Evolutionary conservation across 2,113 vertebrate species (phyloP).

Genomic region (Tringa solitaria): DNA sequence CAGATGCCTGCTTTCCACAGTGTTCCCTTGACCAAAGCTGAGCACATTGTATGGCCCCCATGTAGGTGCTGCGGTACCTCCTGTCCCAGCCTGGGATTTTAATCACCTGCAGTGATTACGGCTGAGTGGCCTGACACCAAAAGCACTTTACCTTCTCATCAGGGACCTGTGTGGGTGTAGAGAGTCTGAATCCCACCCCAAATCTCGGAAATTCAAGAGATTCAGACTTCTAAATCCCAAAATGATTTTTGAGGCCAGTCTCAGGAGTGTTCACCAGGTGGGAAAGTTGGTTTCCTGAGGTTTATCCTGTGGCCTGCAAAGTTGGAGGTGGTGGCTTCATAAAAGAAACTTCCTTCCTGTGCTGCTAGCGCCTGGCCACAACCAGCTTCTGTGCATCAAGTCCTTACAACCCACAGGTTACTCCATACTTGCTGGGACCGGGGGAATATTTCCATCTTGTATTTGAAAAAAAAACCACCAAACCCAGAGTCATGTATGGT

Average conservation of each 20-base stretch:
- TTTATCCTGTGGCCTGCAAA: not conserved
- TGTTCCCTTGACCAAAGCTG: not conserved
- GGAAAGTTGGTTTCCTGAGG: not conserved
- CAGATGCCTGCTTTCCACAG: rapidly evolving
- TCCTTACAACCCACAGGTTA: not conserved
- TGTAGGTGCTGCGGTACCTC: rapidly evolving
- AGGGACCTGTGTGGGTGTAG: not conserved
- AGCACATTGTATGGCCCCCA: rapidly evolving
- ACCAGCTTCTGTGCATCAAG: rapidly evolving
- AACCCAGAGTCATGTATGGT: rapidly evolving
- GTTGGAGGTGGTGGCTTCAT: not conserved
- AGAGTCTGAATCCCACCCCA: not conserved
- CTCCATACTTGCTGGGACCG: not conserved
- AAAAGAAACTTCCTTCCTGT: not conserved
- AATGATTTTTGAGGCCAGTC: not conserved
- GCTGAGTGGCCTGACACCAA: not conserved
- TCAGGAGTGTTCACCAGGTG: rapidly evolving
- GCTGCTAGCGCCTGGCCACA: not conserved
- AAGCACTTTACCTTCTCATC: not conserved
- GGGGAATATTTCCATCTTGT: not conserved
- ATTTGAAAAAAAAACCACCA: not conserved
- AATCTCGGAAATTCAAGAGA: not conserved
- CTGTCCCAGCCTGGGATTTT: not conserved
- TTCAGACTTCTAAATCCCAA: not conserved
- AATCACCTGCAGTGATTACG: no score